Percentiles rank a stretch among this genome's conserved stretches.
phyloP scores from a whole-genome alignment of 2,888 invertebrate species.

The Therioaphis trifolii region DNA sequence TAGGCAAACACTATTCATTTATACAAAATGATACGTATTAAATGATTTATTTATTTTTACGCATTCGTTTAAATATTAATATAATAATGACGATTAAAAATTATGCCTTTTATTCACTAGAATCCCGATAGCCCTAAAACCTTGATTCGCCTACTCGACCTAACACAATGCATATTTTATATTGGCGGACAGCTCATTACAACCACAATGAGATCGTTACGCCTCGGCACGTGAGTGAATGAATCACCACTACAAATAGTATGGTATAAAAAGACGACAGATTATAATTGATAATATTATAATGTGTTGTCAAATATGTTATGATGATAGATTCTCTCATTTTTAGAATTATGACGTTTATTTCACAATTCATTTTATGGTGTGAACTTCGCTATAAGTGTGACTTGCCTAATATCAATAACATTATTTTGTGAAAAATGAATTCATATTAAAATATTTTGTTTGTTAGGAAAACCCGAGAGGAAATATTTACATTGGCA shows the following conservation, averaged over 20 bases:
- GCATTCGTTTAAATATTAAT: not conserved
- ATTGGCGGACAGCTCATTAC: slow-evolving; percentile 30
- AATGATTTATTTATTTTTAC: no score
- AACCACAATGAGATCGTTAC: slow-evolving; percentile 54
- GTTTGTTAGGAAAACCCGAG: no score
- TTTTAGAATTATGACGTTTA: not conserved
- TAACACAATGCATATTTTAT: slow-evolving; percentile 1
- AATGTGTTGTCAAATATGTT: not conserved
- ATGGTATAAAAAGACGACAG: not conserved
- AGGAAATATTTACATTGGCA: no score
- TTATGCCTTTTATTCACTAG: not conserved
- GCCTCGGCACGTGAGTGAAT: slow-evolving; percentile 56
- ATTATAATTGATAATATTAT: not conserved
- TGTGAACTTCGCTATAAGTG: no score
- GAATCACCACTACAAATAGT: slow-evolving; percentile 38
- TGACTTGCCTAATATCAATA: no score
- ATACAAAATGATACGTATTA: no score
- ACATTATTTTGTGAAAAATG: no score
- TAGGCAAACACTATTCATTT: no score
- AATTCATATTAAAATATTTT: no score
- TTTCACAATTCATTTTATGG: not conserved
- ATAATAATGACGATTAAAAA: not conserved
- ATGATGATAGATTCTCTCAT: not conserved
- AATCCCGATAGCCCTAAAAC: slow-evolving; percentile 3
- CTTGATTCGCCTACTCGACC: slow-evolving; percentile 52